These are phyloP conservation scores for Cygnus buccinator DNA, from an alignment of 2,113 vertebrate genomes.

Conservation along the genomic window DNA sequence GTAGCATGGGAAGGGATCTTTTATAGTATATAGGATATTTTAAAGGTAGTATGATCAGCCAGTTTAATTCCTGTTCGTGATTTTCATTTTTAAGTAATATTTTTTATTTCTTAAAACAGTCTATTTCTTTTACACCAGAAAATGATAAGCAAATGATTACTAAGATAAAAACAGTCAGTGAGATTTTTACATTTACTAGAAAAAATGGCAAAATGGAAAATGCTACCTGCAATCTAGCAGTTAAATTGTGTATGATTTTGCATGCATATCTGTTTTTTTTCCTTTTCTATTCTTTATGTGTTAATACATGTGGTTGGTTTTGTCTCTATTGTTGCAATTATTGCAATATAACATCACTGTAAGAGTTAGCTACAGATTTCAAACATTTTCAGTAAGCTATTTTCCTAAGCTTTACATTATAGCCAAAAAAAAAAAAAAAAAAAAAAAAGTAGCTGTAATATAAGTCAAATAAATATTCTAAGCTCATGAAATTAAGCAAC, in stretches of 20 bases:
- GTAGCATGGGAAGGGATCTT: background rate
- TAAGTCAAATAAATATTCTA: background rate
- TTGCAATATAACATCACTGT: background rate
- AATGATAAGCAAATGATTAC: background rate
- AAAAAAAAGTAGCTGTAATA: background rate
- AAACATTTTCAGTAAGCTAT: background rate
- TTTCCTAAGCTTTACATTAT: background rate
- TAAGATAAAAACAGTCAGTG: background rate
- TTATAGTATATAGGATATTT: background rate
- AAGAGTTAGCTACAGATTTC: background rate
- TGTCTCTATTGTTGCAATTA: background rate
- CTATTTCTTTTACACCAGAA: background rate
- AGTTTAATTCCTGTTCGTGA: background rate
- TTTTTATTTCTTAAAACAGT: background rate
- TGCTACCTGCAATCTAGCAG: background rate
- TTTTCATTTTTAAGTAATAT: background rate
- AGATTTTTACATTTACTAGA: background rate
- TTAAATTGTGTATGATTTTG: background rate
- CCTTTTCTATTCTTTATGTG: background rate
- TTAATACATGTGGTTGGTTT: background rate
- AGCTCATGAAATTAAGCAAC: background rate
- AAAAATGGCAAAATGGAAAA: background rate
- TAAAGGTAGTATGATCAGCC: background rate
- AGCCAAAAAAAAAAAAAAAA: background rate
- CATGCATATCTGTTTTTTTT: background rate